Evolutionary conservation across 2,888 invertebrate species (phyloP).

Genomic region (Calliphora vomitoria): DNA sequence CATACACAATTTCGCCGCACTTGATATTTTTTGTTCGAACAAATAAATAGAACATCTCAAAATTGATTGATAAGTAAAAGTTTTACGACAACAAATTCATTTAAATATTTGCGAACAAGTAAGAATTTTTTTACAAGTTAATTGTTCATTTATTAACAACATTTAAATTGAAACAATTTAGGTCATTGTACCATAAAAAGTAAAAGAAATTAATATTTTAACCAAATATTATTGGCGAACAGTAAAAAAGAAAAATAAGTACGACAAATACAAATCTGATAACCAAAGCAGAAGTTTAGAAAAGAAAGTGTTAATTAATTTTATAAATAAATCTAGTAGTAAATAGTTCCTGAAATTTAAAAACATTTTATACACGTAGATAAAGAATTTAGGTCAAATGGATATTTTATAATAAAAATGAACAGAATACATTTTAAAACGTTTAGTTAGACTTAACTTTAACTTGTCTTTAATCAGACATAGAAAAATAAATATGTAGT

Average conservation of each 20-base stretch:
- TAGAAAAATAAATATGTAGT: neutral
- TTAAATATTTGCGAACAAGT: neutral
- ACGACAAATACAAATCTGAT: constrained; percentile 35
- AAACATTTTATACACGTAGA: constrained; percentile 18
- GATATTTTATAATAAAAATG: constrained; percentile 11
- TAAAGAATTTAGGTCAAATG: constrained; percentile 59
- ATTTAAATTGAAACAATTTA: constrained; percentile 56
- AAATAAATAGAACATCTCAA: constrained; percentile 8
- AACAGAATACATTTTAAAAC: constrained; percentile 3
- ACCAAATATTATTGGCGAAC: constrained; percentile 46
- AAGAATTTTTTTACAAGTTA: constrained; percentile 2
- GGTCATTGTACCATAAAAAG: constrained; percentile 66
- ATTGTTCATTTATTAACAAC: constrained; percentile 15
- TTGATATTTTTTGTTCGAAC: neutral
- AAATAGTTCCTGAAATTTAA: constrained; percentile 41
- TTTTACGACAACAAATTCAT: constrained; percentile 19
- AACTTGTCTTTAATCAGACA: neutral
- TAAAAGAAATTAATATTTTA: constrained; percentile 61
- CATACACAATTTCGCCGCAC: neutral
- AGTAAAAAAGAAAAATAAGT: neutral
- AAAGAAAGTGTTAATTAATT: constrained; percentile 70
- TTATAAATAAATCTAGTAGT: constrained; percentile 32
- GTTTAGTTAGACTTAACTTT: constrained; percentile 43
- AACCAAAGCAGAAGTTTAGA: constrained; percentile 29
- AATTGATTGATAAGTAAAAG: constrained; percentile 55